Percentiles rank a stretch among this genome's conserved stretches.
phyloP scores from a whole-genome alignment of 2,113 vertebrate genomes.

The Pseudopodoces humilis region DNA sequence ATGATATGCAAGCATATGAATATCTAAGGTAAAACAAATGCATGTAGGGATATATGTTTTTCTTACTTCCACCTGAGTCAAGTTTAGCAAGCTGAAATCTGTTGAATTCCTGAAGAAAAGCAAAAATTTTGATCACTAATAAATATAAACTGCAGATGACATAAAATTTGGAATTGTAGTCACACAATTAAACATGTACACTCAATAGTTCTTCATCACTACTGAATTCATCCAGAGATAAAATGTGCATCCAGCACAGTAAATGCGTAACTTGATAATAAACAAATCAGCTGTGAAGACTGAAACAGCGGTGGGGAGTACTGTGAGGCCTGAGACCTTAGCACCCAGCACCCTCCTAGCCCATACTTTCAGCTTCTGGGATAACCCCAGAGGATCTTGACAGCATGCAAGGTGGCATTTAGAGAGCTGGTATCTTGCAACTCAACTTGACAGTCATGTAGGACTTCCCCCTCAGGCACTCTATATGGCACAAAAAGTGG shows the following conservation, averaged over 20 bases:
- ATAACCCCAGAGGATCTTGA: background rate
- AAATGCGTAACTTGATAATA: background rate
- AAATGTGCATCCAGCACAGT: background rate
- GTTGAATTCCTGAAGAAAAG: background rate
- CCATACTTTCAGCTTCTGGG: background rate
- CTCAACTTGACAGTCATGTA: background rate
- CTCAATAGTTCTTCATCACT: background rate
- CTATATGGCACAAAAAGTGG: background rate
- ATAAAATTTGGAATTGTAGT: background rate
- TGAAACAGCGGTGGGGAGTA: background rate
- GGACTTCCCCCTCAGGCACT: background rate
- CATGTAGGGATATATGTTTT: background rate
- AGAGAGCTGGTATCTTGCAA: background rate
- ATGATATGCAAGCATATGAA: background rate
- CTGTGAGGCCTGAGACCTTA: background rate
- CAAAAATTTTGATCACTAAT: background rate
- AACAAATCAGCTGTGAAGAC: background rate
- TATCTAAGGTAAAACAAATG: background rate
- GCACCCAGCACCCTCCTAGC: background rate
- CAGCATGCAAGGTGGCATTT: background rate
- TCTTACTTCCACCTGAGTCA: conserved; percentile 2
- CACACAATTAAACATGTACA: background rate
- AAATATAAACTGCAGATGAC: background rate
- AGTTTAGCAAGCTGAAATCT: conserved; percentile 20
- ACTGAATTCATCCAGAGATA: background rate